Percentiles rank a stretch among this genome's conserved stretches.
These are phyloP conservation scores for Cerceris rybyensis DNA, from an alignment of 2,888 invertebrate genomes.

Conservation along the genomic window DNA sequence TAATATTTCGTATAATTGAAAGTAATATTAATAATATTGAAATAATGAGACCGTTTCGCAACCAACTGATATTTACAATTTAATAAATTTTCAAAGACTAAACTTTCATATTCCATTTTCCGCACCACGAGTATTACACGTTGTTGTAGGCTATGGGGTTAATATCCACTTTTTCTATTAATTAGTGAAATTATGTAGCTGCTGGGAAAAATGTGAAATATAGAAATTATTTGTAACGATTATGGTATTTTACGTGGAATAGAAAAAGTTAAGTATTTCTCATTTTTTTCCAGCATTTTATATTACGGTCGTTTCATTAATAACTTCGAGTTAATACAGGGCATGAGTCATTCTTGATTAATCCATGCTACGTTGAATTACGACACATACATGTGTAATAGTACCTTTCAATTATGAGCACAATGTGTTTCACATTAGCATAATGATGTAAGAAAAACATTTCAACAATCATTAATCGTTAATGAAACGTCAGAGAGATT, in stretches of 20 bases:
- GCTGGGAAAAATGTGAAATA: neutral
- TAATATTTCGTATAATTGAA: no score
- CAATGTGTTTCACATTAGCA: neutral
- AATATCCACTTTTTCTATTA: no score
- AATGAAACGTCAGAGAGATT: neutral
- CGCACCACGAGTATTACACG: no score
- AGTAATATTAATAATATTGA: no score
- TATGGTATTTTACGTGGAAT: neutral
- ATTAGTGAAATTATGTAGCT: neutral
- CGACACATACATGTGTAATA: neutral
- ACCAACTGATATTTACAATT: no score
- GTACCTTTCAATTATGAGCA: neutral
- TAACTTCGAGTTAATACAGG: neutral
- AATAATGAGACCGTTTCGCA: no score
- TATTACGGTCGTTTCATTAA: neutral
- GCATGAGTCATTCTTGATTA: slow-evolving; percentile 22
- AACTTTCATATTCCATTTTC: no score
- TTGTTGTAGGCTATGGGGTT: no score
- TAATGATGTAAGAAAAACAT: neutral
- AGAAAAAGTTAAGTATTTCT: neutral
- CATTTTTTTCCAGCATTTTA: neutral
- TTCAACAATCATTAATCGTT: neutral
- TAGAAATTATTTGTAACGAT: neutral
- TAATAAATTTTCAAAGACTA: no score
- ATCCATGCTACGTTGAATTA: neutral